Percentiles rank a stretch among this genome's conserved stretches.
Conservation (phyloP, 1,140 invertebrate genomes). For the Drosophila malerkotliana region DNA sequence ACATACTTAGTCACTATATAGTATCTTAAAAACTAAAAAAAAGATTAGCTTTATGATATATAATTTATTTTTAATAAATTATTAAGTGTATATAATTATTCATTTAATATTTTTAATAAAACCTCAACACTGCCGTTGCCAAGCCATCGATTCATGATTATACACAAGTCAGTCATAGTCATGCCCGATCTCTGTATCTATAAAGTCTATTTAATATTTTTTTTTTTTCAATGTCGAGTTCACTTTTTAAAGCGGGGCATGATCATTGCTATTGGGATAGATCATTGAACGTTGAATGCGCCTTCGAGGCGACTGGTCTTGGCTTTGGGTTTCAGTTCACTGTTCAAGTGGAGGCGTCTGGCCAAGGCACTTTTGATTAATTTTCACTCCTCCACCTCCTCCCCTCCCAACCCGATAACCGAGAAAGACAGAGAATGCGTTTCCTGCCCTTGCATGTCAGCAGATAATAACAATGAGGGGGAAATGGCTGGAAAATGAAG, state of each 20-base stretch:
- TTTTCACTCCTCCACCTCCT: conserved; percentile 40
- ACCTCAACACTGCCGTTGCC: background rate
- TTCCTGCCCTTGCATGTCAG: conserved; percentile 75
- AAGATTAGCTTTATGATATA: no score
- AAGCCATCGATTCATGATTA: conserved; percentile 9
- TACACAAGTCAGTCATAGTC: background rate
- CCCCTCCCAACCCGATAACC: conserved; percentile 19
- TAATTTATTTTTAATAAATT: background rate
- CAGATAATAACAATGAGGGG: conserved; percentile 63
- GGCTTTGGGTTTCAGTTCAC: conserved; percentile 13
- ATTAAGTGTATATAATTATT: background rate
- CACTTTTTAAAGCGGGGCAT: conserved; percentile 73
- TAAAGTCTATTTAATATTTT: conserved; percentile 24
- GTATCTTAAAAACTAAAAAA: no score
- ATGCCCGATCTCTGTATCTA: background rate
- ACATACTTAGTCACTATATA: no score
- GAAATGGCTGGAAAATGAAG: conserved; percentile 1
- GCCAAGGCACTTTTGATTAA: conserved; percentile 75
- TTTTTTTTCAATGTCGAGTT: conserved; percentile 79
- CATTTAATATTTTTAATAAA: background rate
- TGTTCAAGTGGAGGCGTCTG: conserved; percentile 72
- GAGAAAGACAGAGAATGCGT: conserved; percentile 31
- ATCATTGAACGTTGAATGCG: conserved; percentile 79
- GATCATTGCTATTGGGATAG: conserved; percentile 67
- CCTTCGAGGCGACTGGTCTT: conserved; percentile 14